Evolutionary conservation across 2,888 invertebrate species (phyloP), one percentile per base, ranked within the genome.

Genomic region (Volucella zonaria): DNA sequence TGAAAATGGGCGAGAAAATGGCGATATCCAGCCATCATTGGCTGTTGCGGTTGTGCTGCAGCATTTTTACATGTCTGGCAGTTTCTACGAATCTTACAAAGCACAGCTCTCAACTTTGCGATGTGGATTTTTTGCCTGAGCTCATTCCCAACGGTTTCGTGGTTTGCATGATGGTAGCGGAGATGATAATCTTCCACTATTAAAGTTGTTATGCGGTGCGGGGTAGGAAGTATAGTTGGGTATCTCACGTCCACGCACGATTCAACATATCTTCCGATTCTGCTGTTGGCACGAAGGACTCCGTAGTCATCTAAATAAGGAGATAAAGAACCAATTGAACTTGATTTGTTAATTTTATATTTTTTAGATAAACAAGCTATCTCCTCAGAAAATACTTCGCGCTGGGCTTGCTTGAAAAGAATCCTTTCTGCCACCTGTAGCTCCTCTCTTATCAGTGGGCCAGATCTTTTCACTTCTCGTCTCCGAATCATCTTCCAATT

Each of bases 1-100:
- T 10, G 73, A 49, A 59, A 79, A 79, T 12, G 86, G 81, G 0
- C 77, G 76, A 52, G 52, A 18, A 18, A 71, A 47, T 10, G 38
- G 11, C 56, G 80, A 40, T 18, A 18, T 18, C 18, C 14, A 3
- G 58, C 62, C 77, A 85, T 85, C 54, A 56, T 80, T 42, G 74
- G 74, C 11, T 56, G 58, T 12, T n/a, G 54, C 10, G 70, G 83
- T 45, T 52, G 61, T 3, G 54, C 62, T 0, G 4, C 11, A 12
- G 1, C 6, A 15, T 73, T 73, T 3, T 49, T 66, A 31, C 76
- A 82, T 9, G 43, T n/a, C 15, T 73, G 67, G 45, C 80, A 77
- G n/a, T 15, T 42, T 31, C 59, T 42, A 31, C 77, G 73, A 12
- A 70, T 43, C 45, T 82, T 78, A 31, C 38, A 56, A 31, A 56